Base-by-base conservation (phyloP, 2,797 vertebrate species). In the Alcedo atthis region DNA sequence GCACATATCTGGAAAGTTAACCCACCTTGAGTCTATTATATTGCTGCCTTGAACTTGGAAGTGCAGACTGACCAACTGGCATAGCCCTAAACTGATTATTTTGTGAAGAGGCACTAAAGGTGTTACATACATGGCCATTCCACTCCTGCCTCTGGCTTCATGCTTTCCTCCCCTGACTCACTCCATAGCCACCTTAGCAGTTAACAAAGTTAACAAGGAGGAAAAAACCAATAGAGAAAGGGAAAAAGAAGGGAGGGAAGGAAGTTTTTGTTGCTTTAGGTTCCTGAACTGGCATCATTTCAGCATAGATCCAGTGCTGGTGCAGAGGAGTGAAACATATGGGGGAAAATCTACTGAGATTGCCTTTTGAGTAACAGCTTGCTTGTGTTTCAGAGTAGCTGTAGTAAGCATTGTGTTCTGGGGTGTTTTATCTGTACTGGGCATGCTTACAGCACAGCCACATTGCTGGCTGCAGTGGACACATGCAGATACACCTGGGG, bases 241-340 rank as follows among this genome's bases (percentile, higher is more conserved):
- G 6, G 9, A 1, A 17, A 30, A 69, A 45, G 4, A 18, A 17
- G 1, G 6, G 0, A 2, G 3, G 2, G 25, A n/a, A 7, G 14
- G 63, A 54, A 43, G 1, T 46, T 78, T n/a, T 30, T 40, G 30
- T 14, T 58, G 5, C 0, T 81, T 84, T 73, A 53, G 12, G 26
- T 73, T 64, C 9, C 49, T 32, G 10, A 32, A n/a, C 11, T 68
- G n/a, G 18, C 22, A 19, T 2, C 17, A 24, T 8, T 69, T 86
- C 17, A 30, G 18, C 32, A 74, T 76, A 48, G 8, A n/a, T 22
- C 17, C 10, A 3, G 7, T 71, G 15, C 42, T 63, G 15, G 8
- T 45, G 30, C 14, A 42, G 15, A 64, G 28, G 17, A 68, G 9
- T 12, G 17, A 81, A 69, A 25, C 8, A 5, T 21, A 26, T 13